Evolutionary conservation across 2,888 invertebrate genomes (phyloP), one percentile per base, ranked within the genome.

Genomic region (Melieria crassipennis): DNA sequence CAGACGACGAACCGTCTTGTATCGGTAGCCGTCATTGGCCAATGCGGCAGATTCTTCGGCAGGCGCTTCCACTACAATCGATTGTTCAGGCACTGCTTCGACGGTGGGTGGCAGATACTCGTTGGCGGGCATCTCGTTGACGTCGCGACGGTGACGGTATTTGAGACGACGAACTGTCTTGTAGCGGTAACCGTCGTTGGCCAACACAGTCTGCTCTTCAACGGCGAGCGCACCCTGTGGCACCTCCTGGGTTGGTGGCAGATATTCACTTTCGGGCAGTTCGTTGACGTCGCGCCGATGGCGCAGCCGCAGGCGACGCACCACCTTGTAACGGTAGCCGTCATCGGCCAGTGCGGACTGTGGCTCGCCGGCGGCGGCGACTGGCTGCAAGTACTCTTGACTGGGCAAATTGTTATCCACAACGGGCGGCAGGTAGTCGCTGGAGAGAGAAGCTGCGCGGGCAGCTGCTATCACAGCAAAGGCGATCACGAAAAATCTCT

Each of bases 391-490:
- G 30, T 78, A 71, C 47, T 82, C 81, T 70, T 77, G 74, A 46
- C 74, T 69, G 56, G 79, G 78, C 64, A 82, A 69, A 75, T 78
- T 82, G 63, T 81, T 81, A 77, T 84, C 84, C 30, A 55, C 75
- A 48, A 83, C 79, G 5, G 83, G 83, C n/a, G 84, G 80, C 76
- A 83, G 73, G 60, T 84, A 82, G 55, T 82, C 81, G 75, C 77
- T 78, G 68, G 79, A 74, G 74, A 82, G 75, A 57, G 82, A 79
- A 60, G 83, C 82, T 61, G 84, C 83, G 65, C 81, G 78, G 70
- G 83, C 81, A 67, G 81, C 79, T 75, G 84, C 84, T 76, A 84
- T 77, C 72, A 83, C 78, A 76, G 83, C 84, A 69, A 85, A 84
- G 60, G 81, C 80, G 74, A 82, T 78, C 74, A 81, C 78, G 68